Base-by-base conservation (phyloP, 2,888 invertebrate genomes). In the Silvanus unidentatus region DNA sequence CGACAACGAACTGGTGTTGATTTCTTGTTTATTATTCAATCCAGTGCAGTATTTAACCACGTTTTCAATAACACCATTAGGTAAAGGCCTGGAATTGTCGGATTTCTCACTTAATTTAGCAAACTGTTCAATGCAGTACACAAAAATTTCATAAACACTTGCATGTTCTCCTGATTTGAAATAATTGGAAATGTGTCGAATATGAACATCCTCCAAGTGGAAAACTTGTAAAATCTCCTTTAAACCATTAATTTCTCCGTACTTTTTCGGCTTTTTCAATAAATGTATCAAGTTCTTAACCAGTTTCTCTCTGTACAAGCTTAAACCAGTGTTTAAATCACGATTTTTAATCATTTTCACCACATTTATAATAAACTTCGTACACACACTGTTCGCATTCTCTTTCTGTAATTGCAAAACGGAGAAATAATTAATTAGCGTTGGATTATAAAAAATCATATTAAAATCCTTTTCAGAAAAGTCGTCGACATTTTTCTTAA, bases 281-380 rank as follows among this genome's bases (percentile, higher is more conserved):
- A 73, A 70, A 57, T 59, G 58, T 12, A 54, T 75, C 71, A 44
- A 60, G 60, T 39, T 40, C 13, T 41, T 40, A 37, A 75, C 71
- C 48, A 81, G 75, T 62, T 80, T 82, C 45, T 75, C 71, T 57
- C 75, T 75, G 54, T 76, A 82, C 1, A 76, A 42, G 72, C 70
- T 69, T 12, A 80, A 62, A 47, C 76, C 58, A 1, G 43, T 16
- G 13, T 50, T 45, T 11, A 55, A 39, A 43, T 51, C 41, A 15
- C 39, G 40, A 14, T 46, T 38, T 15, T 45, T 27, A n/a, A 60
- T 40, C 14, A 40, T 37, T 37, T 47, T 45, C 10, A 58, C 47
- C 5, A 54, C 16, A 14, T 52, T 45, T 4, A 55, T 37, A 10
- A 75, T 42, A 15, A 68, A 64, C 9, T 50, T 52, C 1, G 71